Percentiles rank a stretch among this genome's conserved stretches.
phyloP scores from a whole-genome alignment of 2,113 vertebrate species.

The Chaenocephalus aceratus region DNA sequence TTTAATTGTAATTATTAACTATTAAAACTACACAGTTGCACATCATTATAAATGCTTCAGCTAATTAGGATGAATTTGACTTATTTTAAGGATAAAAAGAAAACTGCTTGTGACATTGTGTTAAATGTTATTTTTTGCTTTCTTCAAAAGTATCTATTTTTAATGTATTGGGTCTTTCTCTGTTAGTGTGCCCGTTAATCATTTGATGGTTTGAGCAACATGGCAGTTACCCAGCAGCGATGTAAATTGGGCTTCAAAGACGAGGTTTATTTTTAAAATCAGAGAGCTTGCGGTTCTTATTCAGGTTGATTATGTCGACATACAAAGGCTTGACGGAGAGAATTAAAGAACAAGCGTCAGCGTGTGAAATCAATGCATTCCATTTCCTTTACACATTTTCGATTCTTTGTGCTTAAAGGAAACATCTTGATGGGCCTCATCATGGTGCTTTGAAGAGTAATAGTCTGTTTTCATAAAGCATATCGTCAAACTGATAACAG shows the following conservation, averaged over 20 bases:
- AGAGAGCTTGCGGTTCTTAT: conserved; percentile 49
- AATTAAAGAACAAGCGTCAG: conserved; percentile 65
- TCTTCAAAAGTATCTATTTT: conserved; percentile 78
- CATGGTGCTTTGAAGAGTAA: conserved; percentile 56
- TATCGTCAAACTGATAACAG: conserved; percentile 31
- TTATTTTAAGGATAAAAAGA: conserved; percentile 46
- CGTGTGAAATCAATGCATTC: conserved; percentile 57
- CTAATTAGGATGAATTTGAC: conserved; percentile 36
- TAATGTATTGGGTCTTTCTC: conserved; percentile 75
- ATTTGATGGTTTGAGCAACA: conserved; percentile 69
- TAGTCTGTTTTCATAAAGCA: conserved; percentile 36
- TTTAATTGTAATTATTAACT: not conserved
- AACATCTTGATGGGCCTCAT: conserved; percentile 49
- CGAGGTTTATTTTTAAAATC: conserved; percentile 78
- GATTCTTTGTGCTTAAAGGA: conserved; percentile 58
- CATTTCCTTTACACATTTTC: conserved; percentile 64
- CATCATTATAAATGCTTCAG: conserved; percentile 46
- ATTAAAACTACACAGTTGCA: conserved; percentile 44
- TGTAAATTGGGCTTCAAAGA: conserved; percentile 74
- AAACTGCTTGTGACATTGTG: conserved; percentile 28
- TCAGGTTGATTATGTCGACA: conserved; percentile 61
- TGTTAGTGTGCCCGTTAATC: conserved; percentile 70
- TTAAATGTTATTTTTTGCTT: conserved; percentile 65
- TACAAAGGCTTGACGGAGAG: conserved; percentile 50
- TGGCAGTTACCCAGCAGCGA: conserved; percentile 68